phyloP scores from a whole-genome alignment of 2,888 invertebrate species.

The Nomada flava region DNA sequence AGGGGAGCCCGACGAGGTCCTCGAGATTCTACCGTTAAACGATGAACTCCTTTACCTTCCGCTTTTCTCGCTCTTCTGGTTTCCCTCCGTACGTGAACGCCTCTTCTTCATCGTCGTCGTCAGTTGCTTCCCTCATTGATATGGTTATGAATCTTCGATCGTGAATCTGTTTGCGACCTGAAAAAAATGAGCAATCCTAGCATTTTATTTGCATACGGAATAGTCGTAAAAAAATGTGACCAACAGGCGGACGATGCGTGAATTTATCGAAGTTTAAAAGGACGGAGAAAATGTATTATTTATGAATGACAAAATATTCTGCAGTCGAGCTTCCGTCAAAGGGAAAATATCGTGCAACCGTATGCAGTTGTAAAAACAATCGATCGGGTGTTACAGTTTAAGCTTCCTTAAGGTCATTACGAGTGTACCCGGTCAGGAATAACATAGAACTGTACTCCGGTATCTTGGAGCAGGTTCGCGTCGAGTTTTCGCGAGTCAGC shows the following conservation, averaged over 20 bases:
- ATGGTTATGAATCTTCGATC: too few relatives aligned
- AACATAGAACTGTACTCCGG: background rate
- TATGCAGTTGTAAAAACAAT: slow-evolving; percentile 44
- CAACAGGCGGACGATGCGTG: background rate
- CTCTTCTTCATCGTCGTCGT: background rate
- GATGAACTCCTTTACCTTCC: slow-evolving; percentile 72
- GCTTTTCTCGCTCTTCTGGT: slow-evolving; percentile 65
- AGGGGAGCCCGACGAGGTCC: slow-evolving; percentile 63
- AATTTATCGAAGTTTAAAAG: background rate
- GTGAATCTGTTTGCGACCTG: too few relatives aligned
- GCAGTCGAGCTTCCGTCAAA: background rate
- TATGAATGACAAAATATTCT: background rate
- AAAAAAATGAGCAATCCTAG: too few relatives aligned
- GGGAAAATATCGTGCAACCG: slow-evolving; percentile 32
- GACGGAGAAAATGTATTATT: background rate
- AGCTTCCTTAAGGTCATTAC: slow-evolving; percentile 64
- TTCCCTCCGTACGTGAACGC: slow-evolving; percentile 45
- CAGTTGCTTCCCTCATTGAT: background rate
- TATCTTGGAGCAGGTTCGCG: slow-evolving; percentile 1
- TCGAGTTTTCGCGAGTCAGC: background rate
- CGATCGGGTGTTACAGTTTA: slow-evolving; percentile 59
- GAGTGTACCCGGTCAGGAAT: slow-evolving; percentile 30
- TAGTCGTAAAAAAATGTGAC: background rate
- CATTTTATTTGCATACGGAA: background rate
- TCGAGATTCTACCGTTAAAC: slow-evolving; percentile 75